Base-by-base conservation (phyloP, 2,888 invertebrate genomes). In the Nemurella pictetii region DNA sequence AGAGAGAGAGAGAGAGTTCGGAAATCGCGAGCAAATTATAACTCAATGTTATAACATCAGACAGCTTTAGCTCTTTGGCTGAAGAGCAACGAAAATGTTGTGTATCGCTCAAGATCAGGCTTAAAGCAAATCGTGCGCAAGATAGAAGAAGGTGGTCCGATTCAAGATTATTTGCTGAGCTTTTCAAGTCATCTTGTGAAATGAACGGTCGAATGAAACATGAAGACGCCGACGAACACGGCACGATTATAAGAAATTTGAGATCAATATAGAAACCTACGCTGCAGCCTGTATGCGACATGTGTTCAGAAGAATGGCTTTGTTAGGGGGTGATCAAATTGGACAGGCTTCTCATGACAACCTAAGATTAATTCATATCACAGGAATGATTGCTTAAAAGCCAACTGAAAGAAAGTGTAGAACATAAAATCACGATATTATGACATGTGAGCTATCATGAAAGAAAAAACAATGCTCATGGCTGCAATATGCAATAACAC, bases 11-110 rank as follows among this genome's bases (percentile, higher is more conserved):
- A 5, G 80, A 20, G 26, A 7, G 29, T 32, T 80, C 80, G 78
- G 85, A 35, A 36, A 29, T 83, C 35, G 25, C 36, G 28, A 73
- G 27, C 75, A 81, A 81, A 85, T 85, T 85, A 83, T 28, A 85
- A 83, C 29, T 55, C 75, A 83, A 83, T 85, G 74, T 85, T 82
- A 15, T 75, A 74, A 84, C 75, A 75, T 4, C 75, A 15, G 27
- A 75, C 55, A 55, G 55, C 55, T 36, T n/a, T 36, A 26, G 32
- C 55, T 36, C 26, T 26, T 29, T 78, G 80, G 80, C 36, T 80
- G 75, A 82, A 83, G 83, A 36, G 83, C 78, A 85, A 85, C 26
- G 83, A 83, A 83, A 85, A 83, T 75, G 77, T 81, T 77, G 74
- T 84, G 20, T 55, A 55, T 7, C 55, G 55, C 20, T 55, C 55